Conservation (phyloP, 1,140 invertebrate genomes). For the Parapsyche elsis region DNA sequence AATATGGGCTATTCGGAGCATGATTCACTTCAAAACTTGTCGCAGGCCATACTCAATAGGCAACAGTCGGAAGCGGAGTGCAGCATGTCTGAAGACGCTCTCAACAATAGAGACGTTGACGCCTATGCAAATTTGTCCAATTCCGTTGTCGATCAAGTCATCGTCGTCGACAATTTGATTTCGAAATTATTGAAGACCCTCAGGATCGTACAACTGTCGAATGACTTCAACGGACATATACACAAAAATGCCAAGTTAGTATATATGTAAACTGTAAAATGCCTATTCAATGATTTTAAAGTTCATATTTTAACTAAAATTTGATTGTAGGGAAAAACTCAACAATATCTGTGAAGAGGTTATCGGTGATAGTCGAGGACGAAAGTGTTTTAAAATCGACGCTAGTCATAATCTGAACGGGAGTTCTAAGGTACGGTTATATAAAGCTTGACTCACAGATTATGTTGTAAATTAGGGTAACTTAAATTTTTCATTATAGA, state of each 20-base stretch:
- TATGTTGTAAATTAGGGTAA: not conserved
- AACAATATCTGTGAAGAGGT: constrained; percentile 28
- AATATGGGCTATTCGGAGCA: constrained; percentile 62
- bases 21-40: constrained; percentile 75
- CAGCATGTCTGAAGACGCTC: constrained; percentile 57
- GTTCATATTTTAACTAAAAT: not conserved
- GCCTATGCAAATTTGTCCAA: constrained; percentile 60
- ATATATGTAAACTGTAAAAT: constrained; percentile 4
- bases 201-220: constrained; percentile 76
- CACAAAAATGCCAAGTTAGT: constrained; percentile 66
- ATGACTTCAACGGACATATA: constrained; percentile 70
- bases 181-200: constrained; percentile 80
- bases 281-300: not conserved
- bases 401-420: constrained; percentile 32
- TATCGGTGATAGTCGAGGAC: not conserved
- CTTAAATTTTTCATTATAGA: not conserved
- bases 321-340: constrained; percentile 29
- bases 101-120: constrained; percentile 59
- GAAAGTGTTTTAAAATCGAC: not conserved
- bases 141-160: constrained; percentile 74
- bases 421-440: constrained; percentile 8
- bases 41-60: constrained; percentile 72
- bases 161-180: constrained; percentile 79
- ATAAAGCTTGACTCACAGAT: not conserved
- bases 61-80: constrained; percentile 69